These are phyloP conservation scores for Orthosia incerta DNA, from an alignment of 2,888 invertebrate genomes.

Conservation along the genomic window DNA sequence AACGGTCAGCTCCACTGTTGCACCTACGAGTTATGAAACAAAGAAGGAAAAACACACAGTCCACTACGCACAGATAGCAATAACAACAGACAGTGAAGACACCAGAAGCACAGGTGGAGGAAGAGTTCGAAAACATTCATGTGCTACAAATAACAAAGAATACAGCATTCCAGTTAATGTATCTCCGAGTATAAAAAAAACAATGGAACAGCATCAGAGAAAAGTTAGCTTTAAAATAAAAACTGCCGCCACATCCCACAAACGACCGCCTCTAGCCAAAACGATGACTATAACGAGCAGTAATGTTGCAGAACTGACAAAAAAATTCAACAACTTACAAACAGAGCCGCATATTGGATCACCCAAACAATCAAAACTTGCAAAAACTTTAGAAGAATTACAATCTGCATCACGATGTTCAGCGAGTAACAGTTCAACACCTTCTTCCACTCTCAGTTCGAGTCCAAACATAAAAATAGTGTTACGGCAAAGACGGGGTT, in stretches of 20 bases:
- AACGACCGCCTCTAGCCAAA: constrained; percentile 85
- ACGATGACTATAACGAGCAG: constrained; percentile 89
- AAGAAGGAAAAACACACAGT: constrained; percentile 56
- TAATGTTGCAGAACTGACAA: constrained; percentile 93
- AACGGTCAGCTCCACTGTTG: constrained; percentile 74
- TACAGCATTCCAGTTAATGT: constrained; percentile 68
- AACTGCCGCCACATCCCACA: constrained; percentile 85
- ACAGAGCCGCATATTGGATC: constrained; percentile 83
- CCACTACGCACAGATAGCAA: constrained; percentile 87
- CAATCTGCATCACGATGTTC: constrained; percentile 78
- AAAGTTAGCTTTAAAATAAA: constrained; percentile 92
- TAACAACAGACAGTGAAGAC: constrained; percentile 85
- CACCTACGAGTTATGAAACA: constrained; percentile 69
- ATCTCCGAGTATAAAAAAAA: constrained; percentile 77
- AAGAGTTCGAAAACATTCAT: constrained; percentile 65
- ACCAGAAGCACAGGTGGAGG: constrained; percentile 89
- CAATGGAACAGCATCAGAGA: constrained; percentile 84
- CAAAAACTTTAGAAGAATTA: constrained; percentile 88
- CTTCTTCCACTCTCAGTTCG: constrained; percentile 86
- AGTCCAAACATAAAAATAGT: constrained; percentile 89
- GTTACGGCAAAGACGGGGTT: constrained; percentile 83
- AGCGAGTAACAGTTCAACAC: constrained; percentile 86
- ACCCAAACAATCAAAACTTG: constrained; percentile 90
- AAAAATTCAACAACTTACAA: constrained; percentile 93
- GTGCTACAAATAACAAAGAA: constrained; percentile 70